Evolutionary conservation across 2,113 vertebrate genomes (phyloP).

Genomic region (Passerina amoena): DNA sequence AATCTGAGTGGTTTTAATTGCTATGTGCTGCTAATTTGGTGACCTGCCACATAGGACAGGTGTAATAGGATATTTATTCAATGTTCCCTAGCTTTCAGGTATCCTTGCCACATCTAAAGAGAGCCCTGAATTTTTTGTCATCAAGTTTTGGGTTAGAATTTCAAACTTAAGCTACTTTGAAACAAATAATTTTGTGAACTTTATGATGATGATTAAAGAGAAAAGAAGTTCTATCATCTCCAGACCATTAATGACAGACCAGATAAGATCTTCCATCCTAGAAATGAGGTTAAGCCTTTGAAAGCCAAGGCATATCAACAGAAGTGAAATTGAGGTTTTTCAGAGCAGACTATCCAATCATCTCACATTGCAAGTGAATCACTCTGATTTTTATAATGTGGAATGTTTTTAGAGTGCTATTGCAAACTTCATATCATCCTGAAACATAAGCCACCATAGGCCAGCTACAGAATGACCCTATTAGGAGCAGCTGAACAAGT

Average conservation of each 20-base stretch:
- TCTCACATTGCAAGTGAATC: conserved; percentile 34
- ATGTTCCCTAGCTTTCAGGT: neutral
- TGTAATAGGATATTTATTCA: neutral
- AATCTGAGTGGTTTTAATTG: neutral
- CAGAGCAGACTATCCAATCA: conserved; percentile 47
- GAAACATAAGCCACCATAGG: neutral
- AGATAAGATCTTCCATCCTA: conserved; percentile 27
- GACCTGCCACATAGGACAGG: neutral
- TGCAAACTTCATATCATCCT: neutral
- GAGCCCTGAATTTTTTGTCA: neutral
- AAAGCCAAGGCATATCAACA: conserved; percentile 50
- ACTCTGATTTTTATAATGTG: conserved; percentile 30
- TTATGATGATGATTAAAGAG: neutral
- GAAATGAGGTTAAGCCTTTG: conserved; percentile 47
- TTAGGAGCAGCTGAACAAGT: neutral
- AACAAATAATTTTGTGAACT: neutral
- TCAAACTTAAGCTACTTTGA: neutral
- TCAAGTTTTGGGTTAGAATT: neutral
- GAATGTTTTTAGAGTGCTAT: neutral
- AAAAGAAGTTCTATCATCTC: conserved; percentile 1
- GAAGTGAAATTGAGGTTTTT: conserved; percentile 64
- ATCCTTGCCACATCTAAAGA: neutral
- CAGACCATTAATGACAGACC: conserved; percentile 8
- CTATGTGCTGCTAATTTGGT: neutral
- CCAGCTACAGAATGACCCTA: neutral